Base-by-base conservation (phyloP, 2,888 invertebrate genomes). In the Hermodice carunculata region DNA sequence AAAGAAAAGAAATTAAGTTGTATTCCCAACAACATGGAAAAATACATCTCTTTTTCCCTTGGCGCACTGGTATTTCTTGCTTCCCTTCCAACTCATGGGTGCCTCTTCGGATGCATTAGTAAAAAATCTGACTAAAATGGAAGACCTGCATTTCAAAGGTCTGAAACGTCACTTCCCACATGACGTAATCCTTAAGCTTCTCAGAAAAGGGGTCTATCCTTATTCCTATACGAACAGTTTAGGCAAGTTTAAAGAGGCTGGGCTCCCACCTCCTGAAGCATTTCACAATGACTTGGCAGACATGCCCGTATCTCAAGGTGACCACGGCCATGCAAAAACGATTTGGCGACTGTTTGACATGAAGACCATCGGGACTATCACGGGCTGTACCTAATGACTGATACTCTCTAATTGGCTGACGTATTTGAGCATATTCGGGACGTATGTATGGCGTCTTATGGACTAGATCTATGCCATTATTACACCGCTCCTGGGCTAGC, bases 401-500 rank as follows among this genome's bases (percentile, higher is more conserved):
- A 44, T 44, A 24, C 22, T 19, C 44, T 19, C 22, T 24, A 19
- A 19, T 37, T 37, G 37, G 8, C 11, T 37, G 37, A 37, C 37
- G 14, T 37, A 8, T 37, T 37, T 37, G 37, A 37, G 14, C 8
- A 37, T 14, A 14, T 37, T 14, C 37, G 37, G 11, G 14, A 14
- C 14, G 37, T 37, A 14, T 37, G 37, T 14, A 8, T 37, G 37
- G 14, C 14, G 11, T 14, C 37, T 11, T n/a, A n/a, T n/a, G n/a
- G n/a, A n/a, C n/a, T n/a, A n/a, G n/a, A n/a, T n/a, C n/a, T n/a
- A n/a, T n/a, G n/a, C n/a, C n/a, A n/a, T n/a, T n/a, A n/a, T n/a
- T 78, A 61, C 52, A 76, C 75, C 6, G 60, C 68, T 48, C 80
- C 80, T 5, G 76, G 77, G 8, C 63, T 82, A 29, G 69, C 78